A percentile compares a stretch with the other conserved stretches of the same genome.
These are phyloP conservation scores for Saccopteryx leptura DNA, from an alignment of 2,113 vertebrate species.

Conservation along the genomic window DNA sequence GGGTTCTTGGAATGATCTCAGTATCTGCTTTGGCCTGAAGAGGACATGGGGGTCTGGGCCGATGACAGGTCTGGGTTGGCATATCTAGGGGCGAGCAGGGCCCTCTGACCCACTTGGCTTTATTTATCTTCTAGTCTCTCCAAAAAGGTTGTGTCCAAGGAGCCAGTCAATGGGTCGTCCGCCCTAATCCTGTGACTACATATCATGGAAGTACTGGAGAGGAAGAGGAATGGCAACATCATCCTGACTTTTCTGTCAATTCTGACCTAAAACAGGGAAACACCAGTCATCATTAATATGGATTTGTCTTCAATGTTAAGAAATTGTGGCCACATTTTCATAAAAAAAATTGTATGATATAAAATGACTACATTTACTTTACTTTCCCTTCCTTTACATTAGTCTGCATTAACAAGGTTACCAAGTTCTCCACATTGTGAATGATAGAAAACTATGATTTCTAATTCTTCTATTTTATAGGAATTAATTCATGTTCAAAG, in stretches of 20 bases:
- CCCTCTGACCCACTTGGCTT: neutral
- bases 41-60: neutral
- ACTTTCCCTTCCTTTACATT: neutral
- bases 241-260: neutral
- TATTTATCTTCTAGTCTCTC: neutral
- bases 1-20: neutral
- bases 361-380: conserved; percentile 16
- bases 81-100: neutral
- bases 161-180: neutral
- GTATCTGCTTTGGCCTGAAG: neutral
- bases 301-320: neutral
- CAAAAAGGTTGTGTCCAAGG: neutral
- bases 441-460: conserved; percentile 29
- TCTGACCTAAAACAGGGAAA: neutral
- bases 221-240: neutral
- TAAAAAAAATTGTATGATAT: conserved; percentile 41
- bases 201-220: neutral
- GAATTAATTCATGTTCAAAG: conserved; percentile 45
- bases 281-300: neutral
- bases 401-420: neutral
- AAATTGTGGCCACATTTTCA: neutral
- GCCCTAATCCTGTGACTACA: neutral
- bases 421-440: neutral
- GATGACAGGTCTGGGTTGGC: neutral
- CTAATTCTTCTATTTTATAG: neutral